Conservation (phyloP, 1,140 invertebrate genomes). For the Ericerus pela region DNA sequence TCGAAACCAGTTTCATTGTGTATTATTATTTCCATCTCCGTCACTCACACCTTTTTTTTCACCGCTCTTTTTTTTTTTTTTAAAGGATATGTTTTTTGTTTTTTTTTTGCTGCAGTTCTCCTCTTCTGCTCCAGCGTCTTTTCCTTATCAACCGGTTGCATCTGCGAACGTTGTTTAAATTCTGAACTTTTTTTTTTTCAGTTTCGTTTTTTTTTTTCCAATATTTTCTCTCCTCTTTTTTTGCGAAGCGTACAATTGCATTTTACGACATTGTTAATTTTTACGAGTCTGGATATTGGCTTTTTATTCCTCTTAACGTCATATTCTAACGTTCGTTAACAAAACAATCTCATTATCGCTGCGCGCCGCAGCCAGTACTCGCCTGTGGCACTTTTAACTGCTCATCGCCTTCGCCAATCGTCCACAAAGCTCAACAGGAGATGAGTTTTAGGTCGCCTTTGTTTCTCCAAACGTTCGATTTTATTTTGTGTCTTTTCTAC, state of each 20-base stretch:
- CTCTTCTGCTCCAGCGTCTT: background rate
- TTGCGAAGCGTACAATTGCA: constrained; percentile 5
- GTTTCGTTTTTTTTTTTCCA: too few relatives aligned
- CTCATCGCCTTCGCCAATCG: too few relatives aligned
- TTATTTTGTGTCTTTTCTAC: too few relatives aligned
- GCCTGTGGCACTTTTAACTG: too few relatives aligned
- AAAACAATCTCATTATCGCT: constrained; percentile 9
- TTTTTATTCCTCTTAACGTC: constrained; percentile 10
- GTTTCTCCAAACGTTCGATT: too few relatives aligned
- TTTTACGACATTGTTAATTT: constrained; percentile 12
- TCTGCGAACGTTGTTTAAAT: constrained; percentile 10
- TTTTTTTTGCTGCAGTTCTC: background rate
- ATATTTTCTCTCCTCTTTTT: too few relatives aligned
- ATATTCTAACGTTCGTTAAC: constrained; percentile 4
- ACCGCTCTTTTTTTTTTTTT: too few relatives aligned
- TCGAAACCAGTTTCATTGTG: constrained; percentile 8
- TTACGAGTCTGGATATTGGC: constrained; percentile 11
- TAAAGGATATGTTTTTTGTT: too few relatives aligned
- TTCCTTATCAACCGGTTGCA: constrained; percentile 10
- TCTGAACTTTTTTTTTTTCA: constrained; percentile 1
- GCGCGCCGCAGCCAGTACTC: too few relatives aligned
- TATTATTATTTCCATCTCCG: constrained; percentile 11
- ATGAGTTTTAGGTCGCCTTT: too few relatives aligned
- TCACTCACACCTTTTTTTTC: constrained; percentile 3
- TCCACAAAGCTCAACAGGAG: too few relatives aligned